A percentile compares a stretch with the other conserved stretches of the same genome.
Evolutionary conservation across 1,140 invertebrate genomes (phyloP).

Genomic region (Chrysoperla carnea): DNA sequence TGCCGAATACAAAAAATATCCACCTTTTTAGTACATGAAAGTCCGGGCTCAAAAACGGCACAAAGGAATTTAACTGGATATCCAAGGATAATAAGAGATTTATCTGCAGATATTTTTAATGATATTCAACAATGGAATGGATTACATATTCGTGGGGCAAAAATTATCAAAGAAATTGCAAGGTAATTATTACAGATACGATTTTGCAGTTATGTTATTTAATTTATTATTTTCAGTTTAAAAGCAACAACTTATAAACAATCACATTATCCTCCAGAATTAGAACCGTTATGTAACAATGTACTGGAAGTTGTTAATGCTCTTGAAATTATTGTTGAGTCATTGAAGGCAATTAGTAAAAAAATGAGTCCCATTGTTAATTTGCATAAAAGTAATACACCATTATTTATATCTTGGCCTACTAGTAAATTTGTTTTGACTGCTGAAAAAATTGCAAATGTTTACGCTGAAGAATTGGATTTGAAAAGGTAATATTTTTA

Average conservation of each 20-base stretch:
- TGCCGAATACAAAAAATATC: background rate
- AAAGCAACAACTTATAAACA: conserved; percentile 8
- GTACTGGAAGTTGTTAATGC: conserved; percentile 6
- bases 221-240: conserved; percentile 3
- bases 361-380: conserved; percentile 11
- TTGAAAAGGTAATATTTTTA: conserved; percentile 6
- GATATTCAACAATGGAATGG: conserved; percentile 21
- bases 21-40: conserved; percentile 14
- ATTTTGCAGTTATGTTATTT: background rate
- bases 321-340: conserved; percentile 5
- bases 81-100: conserved; percentile 16
- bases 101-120: conserved; percentile 19
- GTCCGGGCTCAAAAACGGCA: conserved; percentile 11
- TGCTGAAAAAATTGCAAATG: conserved; percentile 9
- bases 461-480: conserved; percentile 16
- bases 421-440: conserved; percentile 6
- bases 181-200: background rate
- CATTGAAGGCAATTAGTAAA: conserved; percentile 6
- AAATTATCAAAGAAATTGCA: conserved; percentile 15
- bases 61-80: conserved; percentile 20
- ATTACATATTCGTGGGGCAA: conserved; percentile 16
- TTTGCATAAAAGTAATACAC: conserved; percentile 11
- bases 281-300: conserved; percentile 12
- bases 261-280: conserved; percentile 6
- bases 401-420: conserved; percentile 15